These are phyloP conservation scores for Herpetotheres cachinnans DNA, from an alignment of 2,113 vertebrate genomes.

Conservation along the genomic window DNA sequence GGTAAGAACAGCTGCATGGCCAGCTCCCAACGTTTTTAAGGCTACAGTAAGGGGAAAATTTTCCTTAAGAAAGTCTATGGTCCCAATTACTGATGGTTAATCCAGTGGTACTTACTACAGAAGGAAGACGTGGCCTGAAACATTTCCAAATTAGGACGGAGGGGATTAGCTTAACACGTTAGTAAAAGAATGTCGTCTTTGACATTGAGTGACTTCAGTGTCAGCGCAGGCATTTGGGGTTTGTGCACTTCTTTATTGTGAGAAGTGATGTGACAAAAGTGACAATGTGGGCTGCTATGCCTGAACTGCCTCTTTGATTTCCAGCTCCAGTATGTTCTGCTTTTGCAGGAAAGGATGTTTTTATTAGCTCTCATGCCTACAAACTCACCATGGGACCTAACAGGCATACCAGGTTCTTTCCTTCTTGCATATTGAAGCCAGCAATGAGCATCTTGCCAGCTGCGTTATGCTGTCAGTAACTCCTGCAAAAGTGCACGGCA, in stretches of 20 bases:
- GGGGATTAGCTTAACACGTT: background rate
- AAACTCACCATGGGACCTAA: background rate
- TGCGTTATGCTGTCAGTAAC: background rate
- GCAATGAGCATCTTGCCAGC: background rate
- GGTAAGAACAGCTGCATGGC: slow-evolving; percentile 76
- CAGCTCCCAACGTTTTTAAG: background rate
- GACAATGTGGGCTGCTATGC: background rate
- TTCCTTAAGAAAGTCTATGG: background rate
- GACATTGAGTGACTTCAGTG: background rate
- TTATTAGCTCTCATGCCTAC: background rate
- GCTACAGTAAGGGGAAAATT: background rate
- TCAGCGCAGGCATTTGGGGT: background rate
- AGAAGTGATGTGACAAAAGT: background rate
- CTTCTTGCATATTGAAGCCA: accelerated
- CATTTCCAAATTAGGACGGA: background rate
- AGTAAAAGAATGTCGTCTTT: background rate
- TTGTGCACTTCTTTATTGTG: background rate
- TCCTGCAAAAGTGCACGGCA: accelerated
- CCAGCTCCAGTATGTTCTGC: background rate
- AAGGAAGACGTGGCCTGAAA: background rate
- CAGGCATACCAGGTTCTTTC: background rate
- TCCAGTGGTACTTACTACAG: background rate
- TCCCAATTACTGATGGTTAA: background rate
- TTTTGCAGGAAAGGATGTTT: background rate
- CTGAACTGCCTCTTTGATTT: background rate